Evolutionary conservation across 2,888 invertebrate genomes (phyloP), one percentile per base, ranked within the genome.

Genomic region (Caradrina kadenii): DNA sequence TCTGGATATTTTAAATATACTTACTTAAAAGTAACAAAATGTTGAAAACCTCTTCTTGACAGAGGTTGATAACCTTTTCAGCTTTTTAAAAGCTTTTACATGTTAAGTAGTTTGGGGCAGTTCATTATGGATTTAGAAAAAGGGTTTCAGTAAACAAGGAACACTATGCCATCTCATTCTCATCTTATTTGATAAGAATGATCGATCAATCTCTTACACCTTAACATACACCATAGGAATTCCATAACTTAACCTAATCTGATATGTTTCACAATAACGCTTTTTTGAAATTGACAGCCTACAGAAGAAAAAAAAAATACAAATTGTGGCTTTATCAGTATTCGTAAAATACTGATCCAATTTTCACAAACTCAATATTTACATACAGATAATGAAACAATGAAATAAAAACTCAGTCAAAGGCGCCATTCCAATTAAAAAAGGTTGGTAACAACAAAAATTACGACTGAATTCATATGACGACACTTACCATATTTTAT

Each of bases 371-470:
- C 48, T 68, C 21, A 42, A 53, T 69, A 52, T 56, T 56, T 61
- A 76, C 58, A 45, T 58, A 49, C 54, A 60, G 13, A 21, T 22
- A 56, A 56, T 56, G 53, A 11, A 48, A 66, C 63, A 60, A 76
- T 61, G 39, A 61, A 65, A 72, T 52, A 56, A 48, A 76, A 53
- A 26, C 21, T 17, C n/a, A 59, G 15, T 35, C 58, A 69, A 68
- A 68, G 56, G 53, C 45, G 22, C 35, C 31, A 15, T 62, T 66
- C 78, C 81, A 78, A 81, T 81, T 81, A 74, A 66, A 81, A 79
- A 77, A 71, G 45, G 48, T 68, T 55, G 52, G 52, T 62, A 35
- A 50, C 54, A 70, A 66, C 65, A 74, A 69, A 71, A 73, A 65
- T 56, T 50, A 54, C 58, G 69, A 53, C 48, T 35, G 59, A 63